Percentiles rank a stretch among this genome's conserved stretches.
phyloP scores from a whole-genome alignment of 2,888 invertebrate genomes.

The Oxyteleia sp. region DNA sequence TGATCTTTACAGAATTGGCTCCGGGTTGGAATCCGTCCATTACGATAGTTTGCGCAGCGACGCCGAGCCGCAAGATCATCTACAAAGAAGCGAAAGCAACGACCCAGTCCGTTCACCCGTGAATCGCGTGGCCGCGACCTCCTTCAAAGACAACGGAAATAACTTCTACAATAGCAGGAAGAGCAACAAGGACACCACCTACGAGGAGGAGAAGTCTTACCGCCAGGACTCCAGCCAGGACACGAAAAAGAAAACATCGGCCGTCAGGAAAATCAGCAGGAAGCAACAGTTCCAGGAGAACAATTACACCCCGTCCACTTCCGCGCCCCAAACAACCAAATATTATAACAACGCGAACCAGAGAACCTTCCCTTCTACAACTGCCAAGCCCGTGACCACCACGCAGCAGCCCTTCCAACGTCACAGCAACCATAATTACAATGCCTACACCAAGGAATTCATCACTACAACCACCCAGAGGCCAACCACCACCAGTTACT shows the following conservation, averaged over 20 bases:
- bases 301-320: conserved; percentile 77
- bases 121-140: conserved; percentile 81
- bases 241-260: conserved; percentile 79
- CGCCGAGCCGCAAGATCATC: conserved; percentile 85
- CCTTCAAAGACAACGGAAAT: conserved; percentile 84
- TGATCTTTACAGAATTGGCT: conserved; percentile 91
- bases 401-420: conserved; percentile 53
- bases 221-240: conserved; percentile 86
- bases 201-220: conserved; percentile 88
- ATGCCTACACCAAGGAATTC: conserved; percentile 62
- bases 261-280: conserved; percentile 82
- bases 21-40: conserved; percentile 89
- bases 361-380: conserved; percentile 64
- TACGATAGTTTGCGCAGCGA: conserved; percentile 85
- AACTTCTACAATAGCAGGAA: conserved; percentile 80
- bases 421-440: conserved; percentile 63
- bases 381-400: conserved; percentile 44
- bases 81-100: conserved; percentile 87
- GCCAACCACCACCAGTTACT: conserved; percentile 84
- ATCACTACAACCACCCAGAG: conserved; percentile 80
- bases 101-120: conserved; percentile 86
- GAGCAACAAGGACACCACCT: conserved; percentile 79
- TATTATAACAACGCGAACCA: conserved; percentile 58
- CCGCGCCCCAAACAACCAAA: conserved; percentile 73
- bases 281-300: conserved; percentile 80